phyloP scores from a whole-genome alignment of 2,888 invertebrate genomes.

The Gortyna flavago region DNA sequence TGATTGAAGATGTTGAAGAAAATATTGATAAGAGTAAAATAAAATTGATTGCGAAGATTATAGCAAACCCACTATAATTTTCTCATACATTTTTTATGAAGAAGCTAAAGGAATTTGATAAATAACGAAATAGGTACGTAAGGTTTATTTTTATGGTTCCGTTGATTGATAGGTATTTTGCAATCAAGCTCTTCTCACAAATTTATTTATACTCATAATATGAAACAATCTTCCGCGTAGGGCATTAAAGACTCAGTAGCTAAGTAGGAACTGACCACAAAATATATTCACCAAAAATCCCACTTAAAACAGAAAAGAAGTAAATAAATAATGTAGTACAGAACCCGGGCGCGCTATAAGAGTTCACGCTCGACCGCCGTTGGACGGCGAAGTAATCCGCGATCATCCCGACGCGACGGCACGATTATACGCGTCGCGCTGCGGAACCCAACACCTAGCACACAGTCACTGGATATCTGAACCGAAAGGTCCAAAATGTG shows the following conservation, averaged over 20 bases:
- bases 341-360: constrained; percentile 55
- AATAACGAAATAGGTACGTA: neutral
- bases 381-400: constrained; percentile 54
- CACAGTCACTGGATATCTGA: no score
- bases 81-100: neutral
- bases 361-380: constrained; percentile 48
- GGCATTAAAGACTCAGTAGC: constrained; percentile 1
- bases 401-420: constrained; percentile 53
- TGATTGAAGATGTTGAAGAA: neutral
- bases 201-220: neutral
- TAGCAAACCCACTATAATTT: neutral
- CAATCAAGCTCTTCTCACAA: no score
- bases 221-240: neutral
- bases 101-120: neutral
- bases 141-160: neutral
- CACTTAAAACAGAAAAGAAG: constrained; percentile 40
- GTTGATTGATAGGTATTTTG: neutral
- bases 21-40: neutral
- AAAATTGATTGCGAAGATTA: neutral
- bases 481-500: no score
- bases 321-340: constrained; percentile 59
- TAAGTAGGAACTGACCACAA: constrained; percentile 1
- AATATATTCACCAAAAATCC: constrained; percentile 33
- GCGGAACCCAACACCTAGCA: constrained; percentile 31
- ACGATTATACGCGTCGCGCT: constrained; percentile 18